Percentiles rank a stretch among this genome's conserved stretches.
These are phyloP conservation scores for Creontiades dilutus DNA, from an alignment of 2,888 invertebrate species.

Conservation along the genomic window DNA sequence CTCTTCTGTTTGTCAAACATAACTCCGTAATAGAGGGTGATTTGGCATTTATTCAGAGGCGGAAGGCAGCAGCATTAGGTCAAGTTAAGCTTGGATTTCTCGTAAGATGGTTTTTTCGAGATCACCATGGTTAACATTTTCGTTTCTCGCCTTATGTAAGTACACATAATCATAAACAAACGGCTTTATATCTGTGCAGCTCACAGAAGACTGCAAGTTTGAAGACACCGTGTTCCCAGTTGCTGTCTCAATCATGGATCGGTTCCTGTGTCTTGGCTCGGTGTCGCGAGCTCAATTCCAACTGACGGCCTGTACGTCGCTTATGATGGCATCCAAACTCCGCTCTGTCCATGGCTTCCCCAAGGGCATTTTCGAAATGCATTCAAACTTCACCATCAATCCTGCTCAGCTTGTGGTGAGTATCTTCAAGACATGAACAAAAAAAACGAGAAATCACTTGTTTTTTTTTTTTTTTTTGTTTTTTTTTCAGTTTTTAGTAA, in stretches of 20 bases:
- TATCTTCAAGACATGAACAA: background rate
- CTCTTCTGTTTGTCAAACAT: no score
- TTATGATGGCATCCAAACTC: slow-evolving; percentile 55
- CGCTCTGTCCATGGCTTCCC: slow-evolving; percentile 46
- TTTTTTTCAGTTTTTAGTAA: no score
- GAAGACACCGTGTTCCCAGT: slow-evolving; percentile 58
- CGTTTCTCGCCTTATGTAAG: no score
- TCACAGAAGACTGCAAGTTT: slow-evolving; percentile 52
- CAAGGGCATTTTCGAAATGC: slow-evolving; percentile 36
- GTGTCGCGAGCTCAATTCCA: slow-evolving; percentile 47
- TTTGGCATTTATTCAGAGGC: no score
- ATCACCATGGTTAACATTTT: no score
- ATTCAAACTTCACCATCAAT: slow-evolving; percentile 37
- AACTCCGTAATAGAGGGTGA: no score
- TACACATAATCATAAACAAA: no score
- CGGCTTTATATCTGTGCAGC: background rate
- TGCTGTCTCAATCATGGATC: slow-evolving; percentile 54
- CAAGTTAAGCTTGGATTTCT: no score
- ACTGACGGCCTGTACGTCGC: slow-evolving; percentile 50
- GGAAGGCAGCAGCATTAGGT: no score
- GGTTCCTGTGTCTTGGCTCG: slow-evolving; percentile 35
- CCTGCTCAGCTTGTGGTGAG: slow-evolving; percentile 44
- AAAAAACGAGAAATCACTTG: no score
- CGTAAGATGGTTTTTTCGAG: no score
- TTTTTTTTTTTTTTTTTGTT: no score